Conservation (phyloP, 2,797 vertebrate species). For the Molossus alvarezi region DNA sequence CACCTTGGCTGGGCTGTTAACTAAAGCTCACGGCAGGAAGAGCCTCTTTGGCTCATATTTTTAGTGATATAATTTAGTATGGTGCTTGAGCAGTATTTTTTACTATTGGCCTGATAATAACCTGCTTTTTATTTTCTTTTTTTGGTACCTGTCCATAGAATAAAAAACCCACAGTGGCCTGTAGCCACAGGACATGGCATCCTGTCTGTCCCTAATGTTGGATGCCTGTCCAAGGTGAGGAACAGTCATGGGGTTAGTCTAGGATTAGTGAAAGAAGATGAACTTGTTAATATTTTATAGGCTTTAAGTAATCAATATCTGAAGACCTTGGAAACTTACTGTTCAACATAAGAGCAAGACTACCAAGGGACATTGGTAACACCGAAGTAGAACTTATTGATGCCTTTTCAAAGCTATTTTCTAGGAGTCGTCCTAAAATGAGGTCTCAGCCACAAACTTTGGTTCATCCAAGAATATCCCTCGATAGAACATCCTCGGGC, state of each 20-base stretch:
- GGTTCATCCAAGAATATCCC: not conserved
- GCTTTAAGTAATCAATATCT: not conserved
- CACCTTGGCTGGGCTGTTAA: not conserved
- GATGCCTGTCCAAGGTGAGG: not conserved
- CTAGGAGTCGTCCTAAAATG: not conserved
- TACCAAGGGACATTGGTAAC: not conserved
- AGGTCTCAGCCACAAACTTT: not conserved
- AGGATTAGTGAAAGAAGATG: not conserved
- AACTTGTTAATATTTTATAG: not conserved
- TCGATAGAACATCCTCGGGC: not conserved
- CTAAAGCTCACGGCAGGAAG: not conserved
- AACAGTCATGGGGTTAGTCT: not conserved
- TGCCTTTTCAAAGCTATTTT: not conserved
- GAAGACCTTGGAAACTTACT: not conserved
- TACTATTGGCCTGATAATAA: not conserved
- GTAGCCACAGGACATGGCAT: not conserved
- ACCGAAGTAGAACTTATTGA: not conserved
- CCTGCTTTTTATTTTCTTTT: not conserved
- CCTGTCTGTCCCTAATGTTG: not conserved
- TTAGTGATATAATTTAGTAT: not conserved
- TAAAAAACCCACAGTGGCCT: not conserved
- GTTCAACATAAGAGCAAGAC: not conserved
- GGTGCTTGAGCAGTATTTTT: not conserved
- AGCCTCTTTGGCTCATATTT: not conserved
- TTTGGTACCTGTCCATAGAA: not conserved